phyloP scores from a whole-genome alignment of 37 sponge, comb jelly and placozoan genomes.

The Halisarca cf. caerulea region DNA sequence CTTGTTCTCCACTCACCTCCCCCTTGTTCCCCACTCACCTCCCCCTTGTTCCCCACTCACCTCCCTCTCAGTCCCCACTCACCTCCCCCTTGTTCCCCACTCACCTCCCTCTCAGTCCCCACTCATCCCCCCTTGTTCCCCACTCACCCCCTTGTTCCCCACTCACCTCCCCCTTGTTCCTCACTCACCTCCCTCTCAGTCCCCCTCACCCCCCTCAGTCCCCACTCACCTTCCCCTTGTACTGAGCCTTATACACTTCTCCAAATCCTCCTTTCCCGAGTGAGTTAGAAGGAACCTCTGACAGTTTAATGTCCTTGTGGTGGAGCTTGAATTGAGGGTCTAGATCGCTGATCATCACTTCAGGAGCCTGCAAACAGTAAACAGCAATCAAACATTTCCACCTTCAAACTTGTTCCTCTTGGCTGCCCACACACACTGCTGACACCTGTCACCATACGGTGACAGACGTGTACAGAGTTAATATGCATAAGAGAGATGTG shows the following conservation, averaged over 20 bases:
- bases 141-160: no score
- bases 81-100: conserved; percentile 20
- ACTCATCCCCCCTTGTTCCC: conserved; percentile 17
- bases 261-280: conserved; percentile 80
- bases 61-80: not conserved
- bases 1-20: not conserved
- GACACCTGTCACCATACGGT: no score
- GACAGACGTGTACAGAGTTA: no score
- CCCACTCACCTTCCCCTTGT: conserved; percentile 19
- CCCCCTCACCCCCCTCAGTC: not conserved
- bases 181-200: conserved; percentile 13
- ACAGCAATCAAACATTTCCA: no score
- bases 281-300: conserved; percentile 40
- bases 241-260: conserved; percentile 59
- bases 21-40: conserved; percentile 19
- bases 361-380: conserved; percentile 68
- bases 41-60: no score
- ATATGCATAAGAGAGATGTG: no score
- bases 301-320: conserved; percentile 29
- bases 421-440: no score
- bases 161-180: conserved; percentile 20
- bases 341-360: conserved; percentile 62
- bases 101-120: not conserved
- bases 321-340: conserved; percentile 31
- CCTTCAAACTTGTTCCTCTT: no score